Evolutionary conservation across 2,888 invertebrate genomes (phyloP), one percentile per base, ranked within the genome.

Genomic region (Oscheius onirici): DNA sequence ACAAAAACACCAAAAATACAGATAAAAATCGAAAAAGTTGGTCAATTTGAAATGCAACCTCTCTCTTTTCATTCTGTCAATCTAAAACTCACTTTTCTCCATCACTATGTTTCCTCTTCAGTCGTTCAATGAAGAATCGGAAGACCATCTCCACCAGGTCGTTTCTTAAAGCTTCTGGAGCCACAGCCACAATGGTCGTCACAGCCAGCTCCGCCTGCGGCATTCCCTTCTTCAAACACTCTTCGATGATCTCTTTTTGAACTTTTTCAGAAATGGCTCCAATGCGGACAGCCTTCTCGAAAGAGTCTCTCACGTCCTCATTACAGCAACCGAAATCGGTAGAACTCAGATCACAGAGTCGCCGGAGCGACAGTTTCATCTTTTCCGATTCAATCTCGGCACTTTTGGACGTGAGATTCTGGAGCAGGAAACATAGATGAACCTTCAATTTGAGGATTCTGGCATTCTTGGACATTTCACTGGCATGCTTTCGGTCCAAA

Each of bases 401-500:
- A 11, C 49, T 49, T 8, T 49, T 28, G 20, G 24, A 40, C 6
- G 54, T 40, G 28, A 66, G 13, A 28, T 40, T 54, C 6, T 40
- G 17, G 15, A 51, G 24, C 11, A 66, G 41, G 20, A 11, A 40
- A 8, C 54, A 52, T n/a, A 52, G 51, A 22, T 52, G 52, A 8
- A 26, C 17, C 17, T 51, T 28, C 6, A 66, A 34, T 52, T 63
- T n/a, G 5, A 51, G 24, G 10, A 66, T 34, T 40, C 54, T 28
- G 8, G 41, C 3, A 17, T n/a, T 13, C 26, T 49, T 51, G 2
- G 17, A 22, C 54, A 34, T 34, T 54, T 66, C 66, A n/a, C 40
- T 15, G n/a, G 51, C 52, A 15, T 49, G 49, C 52, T 66, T 49
- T 26, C 52, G 52, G 26, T 66, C 66, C 52, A 66, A 49, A 66